Conservation (phyloP, 2,113 vertebrate species). For the Ceyx cyanopectus region DNA sequence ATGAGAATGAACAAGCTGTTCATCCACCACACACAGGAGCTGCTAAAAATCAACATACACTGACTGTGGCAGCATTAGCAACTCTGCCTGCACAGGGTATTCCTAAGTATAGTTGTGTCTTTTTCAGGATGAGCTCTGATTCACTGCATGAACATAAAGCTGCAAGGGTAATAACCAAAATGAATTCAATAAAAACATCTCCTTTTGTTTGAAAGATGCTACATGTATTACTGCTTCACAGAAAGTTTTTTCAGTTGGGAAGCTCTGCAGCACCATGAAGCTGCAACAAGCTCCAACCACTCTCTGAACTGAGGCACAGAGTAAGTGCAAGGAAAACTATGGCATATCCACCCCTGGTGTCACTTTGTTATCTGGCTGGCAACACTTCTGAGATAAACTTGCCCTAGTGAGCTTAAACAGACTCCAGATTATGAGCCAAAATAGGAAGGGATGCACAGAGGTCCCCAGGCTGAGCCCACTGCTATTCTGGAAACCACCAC, state of each 20-base stretch:
- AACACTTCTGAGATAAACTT: background rate
- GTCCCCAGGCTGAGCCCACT: background rate
- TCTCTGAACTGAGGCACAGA: rapidly evolving
- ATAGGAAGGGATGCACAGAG: background rate
- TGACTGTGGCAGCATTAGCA: background rate
- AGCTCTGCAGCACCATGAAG: background rate
- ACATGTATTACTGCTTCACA: background rate
- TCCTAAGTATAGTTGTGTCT: background rate
- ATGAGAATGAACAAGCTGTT: background rate
- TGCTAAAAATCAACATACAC: background rate
- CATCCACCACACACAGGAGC: background rate
- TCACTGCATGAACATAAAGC: background rate
- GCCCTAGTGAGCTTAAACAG: background rate
- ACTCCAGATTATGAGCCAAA: background rate
- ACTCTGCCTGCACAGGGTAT: background rate
- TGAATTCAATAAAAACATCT: background rate
- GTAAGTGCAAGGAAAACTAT: rapidly evolving
- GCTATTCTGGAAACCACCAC: background rate
- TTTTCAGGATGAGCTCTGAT: background rate
- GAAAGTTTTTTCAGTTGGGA: background rate
- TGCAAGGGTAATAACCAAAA: background rate
- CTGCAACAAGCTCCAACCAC: background rate
- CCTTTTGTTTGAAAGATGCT: background rate
- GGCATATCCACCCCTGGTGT: background rate
- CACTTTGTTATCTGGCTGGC: background rate